Conservation (phyloP, 2,797 vertebrate genomes). For the Tympanoctomys barrerae region DNA sequence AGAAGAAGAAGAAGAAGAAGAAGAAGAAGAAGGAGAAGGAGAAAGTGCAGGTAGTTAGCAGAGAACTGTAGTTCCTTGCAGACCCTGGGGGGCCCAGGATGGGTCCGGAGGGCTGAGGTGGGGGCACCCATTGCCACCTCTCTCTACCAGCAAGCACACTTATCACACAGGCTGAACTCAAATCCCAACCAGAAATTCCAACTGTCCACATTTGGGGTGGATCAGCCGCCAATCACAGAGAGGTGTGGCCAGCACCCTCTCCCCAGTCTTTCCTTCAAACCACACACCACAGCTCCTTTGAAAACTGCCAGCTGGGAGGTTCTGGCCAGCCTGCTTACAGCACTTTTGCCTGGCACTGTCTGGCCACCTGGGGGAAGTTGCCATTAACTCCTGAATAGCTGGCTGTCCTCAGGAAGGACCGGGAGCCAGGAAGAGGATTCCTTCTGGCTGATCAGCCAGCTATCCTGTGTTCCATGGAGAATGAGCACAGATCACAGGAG, state of each 20-base stretch:
- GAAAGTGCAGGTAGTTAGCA: not conserved
- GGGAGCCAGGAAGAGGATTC: not conserved
- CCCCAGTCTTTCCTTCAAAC: conserved; percentile 41
- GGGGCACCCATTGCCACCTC: not conserved
- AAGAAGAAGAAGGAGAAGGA: not conserved
- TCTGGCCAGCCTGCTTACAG: not conserved
- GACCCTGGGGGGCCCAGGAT: fast-evolving
- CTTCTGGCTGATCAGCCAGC: not conserved
- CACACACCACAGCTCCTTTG: conserved; percentile 24
- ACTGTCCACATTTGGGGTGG: conserved; percentile 34
- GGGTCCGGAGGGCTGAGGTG: not conserved
- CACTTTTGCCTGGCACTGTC: not conserved
- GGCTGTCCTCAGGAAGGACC: not conserved
- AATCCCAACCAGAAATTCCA: conserved; percentile 6
- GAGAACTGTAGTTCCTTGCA: not conserved
- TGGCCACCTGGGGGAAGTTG: conserved; percentile 14
- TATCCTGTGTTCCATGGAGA: not conserved
- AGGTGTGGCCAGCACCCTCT: conserved; percentile 10
- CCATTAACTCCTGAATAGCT: conserved; percentile 18
- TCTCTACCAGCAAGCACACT: not conserved
- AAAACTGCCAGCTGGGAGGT: conserved; percentile 52
- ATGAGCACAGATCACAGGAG: not conserved
- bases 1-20: not conserved
- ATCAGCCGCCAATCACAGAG: conserved; percentile 20
- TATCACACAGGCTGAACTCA: conserved; percentile 41